phyloP scores from a whole-genome alignment of 53 echinoderm and acorn worm species.

The Holothuria leucospilota region DNA sequence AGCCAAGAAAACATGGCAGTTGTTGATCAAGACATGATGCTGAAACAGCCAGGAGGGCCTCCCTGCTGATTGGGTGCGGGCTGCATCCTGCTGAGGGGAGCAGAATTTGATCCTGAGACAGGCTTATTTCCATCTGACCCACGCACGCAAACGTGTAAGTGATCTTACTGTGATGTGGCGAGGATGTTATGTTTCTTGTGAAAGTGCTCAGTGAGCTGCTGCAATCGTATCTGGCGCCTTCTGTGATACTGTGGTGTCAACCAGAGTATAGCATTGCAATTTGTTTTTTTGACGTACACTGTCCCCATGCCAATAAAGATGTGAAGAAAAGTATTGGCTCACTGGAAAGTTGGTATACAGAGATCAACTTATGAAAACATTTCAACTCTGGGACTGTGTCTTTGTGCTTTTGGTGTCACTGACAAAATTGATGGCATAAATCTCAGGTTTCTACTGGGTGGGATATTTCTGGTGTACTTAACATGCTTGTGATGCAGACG shows the following conservation, averaged over 20 bases:
- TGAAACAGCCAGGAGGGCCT: neutral
- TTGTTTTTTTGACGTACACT: neutral
- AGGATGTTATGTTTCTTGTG: constrained; percentile 20
- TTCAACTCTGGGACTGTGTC: no score
- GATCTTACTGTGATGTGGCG: constrained; percentile 11
- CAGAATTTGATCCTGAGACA: constrained; percentile 26
- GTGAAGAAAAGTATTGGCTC: no score
- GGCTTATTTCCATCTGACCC: constrained; percentile 14
- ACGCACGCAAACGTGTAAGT: constrained; percentile 30
- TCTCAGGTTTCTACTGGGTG: no score
- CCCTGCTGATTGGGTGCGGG: constrained; percentile 14
- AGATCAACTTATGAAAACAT: no score
- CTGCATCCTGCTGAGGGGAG: constrained; percentile 27
- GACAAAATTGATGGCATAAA: no score
- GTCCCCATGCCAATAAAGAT: neutral
- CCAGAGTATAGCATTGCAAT: neutral
- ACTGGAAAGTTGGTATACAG: no score
- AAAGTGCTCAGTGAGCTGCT: neutral
- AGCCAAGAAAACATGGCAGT: no score
- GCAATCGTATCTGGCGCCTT: constrained; percentile 8
- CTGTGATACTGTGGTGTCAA: neutral
- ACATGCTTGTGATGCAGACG: no score
- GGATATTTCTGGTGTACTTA: no score
- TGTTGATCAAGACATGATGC: no score
- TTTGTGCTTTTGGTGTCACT: no score